Evolutionary conservation across 2,797 vertebrate species (phyloP), one percentile per base, ranked within the genome.

Genomic region (Lagorchestes hirsutus): DNA sequence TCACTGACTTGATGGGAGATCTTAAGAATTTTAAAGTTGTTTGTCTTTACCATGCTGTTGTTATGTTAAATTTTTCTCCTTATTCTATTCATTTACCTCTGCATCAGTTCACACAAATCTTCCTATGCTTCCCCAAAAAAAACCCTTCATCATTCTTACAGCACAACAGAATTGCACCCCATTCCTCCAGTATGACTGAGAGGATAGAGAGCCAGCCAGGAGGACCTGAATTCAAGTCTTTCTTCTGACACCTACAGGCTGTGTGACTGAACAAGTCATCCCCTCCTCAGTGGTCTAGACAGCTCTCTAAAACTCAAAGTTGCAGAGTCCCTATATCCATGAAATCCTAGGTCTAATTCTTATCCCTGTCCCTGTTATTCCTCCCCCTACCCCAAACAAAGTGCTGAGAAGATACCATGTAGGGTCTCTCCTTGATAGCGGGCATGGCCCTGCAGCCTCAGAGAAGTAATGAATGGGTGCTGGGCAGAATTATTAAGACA

Each of bases 391-490:
- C 18, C 74, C 40, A 50, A 82, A 46, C 18, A 82, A 46, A 87
- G 9, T 2, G 3, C 74, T 50, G 24, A 50, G 40, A 40, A 87
- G 9, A 10, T 18, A 11, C 11, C 54, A 92, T 50, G 93, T 34
- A 50, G 56, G 0, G 1, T 52, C 40, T 55, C 40, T 54, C 28
- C 91, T 55, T 93, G 74, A 59, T 74, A 82, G 34, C 27, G 24
- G 55, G 62, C 10, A 24, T 29, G 1, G 1, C 11, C 8, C 40
- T 57, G 27, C 22, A 93, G 46, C 92, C 57, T 59, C 91, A 24
- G 24, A 87, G 40, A 87, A 87, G 9, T 92, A 58, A 58, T 93
- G n/a, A 62, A 82, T 67, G 55, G 34, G 95, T 90, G 82, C 34
- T 52, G 55, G 90, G 55, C 0, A 0, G 4, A 92, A 92, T 92